Percentiles rank a stretch among this genome's conserved stretches.
phyloP scores from a whole-genome alignment of 2,797 vertebrate species.

The Capromys pilorides region DNA sequence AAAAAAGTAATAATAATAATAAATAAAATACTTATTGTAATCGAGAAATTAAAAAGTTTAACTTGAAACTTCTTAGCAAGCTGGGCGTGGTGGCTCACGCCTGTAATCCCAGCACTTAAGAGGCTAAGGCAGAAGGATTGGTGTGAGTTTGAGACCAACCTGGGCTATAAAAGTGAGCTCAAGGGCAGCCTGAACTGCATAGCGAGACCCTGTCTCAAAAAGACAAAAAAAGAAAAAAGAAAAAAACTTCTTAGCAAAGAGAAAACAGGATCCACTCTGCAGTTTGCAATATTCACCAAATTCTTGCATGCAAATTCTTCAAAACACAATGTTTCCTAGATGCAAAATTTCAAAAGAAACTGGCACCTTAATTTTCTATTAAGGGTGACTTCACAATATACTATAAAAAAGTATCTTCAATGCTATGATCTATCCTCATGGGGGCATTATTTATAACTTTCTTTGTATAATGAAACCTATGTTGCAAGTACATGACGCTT shows the following conservation, averaged over 20 bases:
- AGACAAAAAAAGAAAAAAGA: too few relatives aligned
- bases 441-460: not conserved
- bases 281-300: not conserved
- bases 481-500: not conserved
- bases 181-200: too few relatives aligned
- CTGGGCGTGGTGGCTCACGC: too few relatives aligned
- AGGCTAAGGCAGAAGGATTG: too few relatives aligned
- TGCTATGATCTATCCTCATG: not conserved
- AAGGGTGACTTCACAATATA: not conserved
- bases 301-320: not conserved
- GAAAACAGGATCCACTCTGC: not conserved
- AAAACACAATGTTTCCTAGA: not conserved
- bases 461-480: not conserved
- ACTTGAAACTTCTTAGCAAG: conserved; percentile 40
- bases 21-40: too few relatives aligned
- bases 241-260: conserved; percentile 53
- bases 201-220: too few relatives aligned
- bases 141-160: too few relatives aligned
- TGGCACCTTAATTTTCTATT: not conserved
- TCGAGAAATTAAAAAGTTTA: not conserved
- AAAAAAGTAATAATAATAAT: not conserved
- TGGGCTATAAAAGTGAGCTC: too few relatives aligned
- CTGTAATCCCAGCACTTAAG: too few relatives aligned
- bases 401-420: not conserved
- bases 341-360: not conserved